Percentiles rank a stretch among this genome's conserved stretches.
phyloP scores from a whole-genome alignment of 2,888 invertebrate genomes.

The Clivina fossor region DNA sequence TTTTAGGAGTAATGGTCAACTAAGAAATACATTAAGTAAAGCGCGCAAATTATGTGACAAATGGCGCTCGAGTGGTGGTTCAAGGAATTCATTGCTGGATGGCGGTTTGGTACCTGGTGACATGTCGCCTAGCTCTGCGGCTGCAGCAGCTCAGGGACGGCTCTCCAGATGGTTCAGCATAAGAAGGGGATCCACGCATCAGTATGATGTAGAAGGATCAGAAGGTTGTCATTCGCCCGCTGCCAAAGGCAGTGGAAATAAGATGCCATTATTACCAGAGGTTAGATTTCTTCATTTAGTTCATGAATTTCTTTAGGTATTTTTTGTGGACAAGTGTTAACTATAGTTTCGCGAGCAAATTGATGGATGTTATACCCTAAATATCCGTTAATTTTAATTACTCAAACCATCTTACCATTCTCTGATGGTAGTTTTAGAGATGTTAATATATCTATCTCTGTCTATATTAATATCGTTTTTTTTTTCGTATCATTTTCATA shows the following conservation, averaged over 20 bases:
- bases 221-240: conserved; percentile 47
- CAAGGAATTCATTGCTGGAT: conserved; percentile 47
- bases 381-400: too few species aligned
- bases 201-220: conserved; percentile 70
- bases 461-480: too few species aligned
- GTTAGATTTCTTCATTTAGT: too few species aligned
- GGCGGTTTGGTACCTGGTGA: conserved; percentile 44
- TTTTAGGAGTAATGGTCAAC: conserved; percentile 72
- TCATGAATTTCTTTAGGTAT: too few species aligned
- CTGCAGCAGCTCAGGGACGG: conserved; percentile 60
- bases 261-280: conserved; percentile 83
- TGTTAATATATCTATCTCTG: too few species aligned
- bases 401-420: too few species aligned
- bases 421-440: too few species aligned
- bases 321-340: too few species aligned
- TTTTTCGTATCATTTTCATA: too few species aligned
- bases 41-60: conserved; percentile 82
- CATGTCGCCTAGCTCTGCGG: conserved; percentile 45
- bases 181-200: conserved; percentile 77
- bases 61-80: conserved; percentile 60
- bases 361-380: too few species aligned
- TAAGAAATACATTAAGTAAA: conserved; percentile 78
- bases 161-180: conserved; percentile 90
- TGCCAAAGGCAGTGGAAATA: conserved; percentile 49
- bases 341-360: too few species aligned